These are phyloP conservation scores for Diplodus sargus DNA, from an alignment of 2,797 vertebrate species.

Conservation along the genomic window DNA sequence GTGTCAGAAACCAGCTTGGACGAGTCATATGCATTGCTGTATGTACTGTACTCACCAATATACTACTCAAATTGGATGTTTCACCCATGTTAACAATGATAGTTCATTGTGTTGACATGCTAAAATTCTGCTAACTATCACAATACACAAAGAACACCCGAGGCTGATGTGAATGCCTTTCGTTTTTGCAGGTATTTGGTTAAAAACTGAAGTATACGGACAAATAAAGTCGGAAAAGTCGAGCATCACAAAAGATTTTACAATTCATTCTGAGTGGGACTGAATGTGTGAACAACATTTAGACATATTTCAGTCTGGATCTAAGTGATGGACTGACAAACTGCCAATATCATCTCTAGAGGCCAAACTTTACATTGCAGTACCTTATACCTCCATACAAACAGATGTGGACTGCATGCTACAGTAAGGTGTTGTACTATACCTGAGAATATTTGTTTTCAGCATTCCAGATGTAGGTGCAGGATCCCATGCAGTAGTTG, in stretches of 20 bases:
- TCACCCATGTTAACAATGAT: neutral
- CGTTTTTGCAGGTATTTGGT: neutral
- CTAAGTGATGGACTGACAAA: neutral
- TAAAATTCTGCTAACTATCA: neutral
- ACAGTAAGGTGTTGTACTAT: constrained; percentile 20
- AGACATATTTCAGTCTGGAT: neutral
- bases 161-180: neutral
- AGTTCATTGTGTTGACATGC: neutral
- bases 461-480: constrained; percentile 93
- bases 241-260: no score
- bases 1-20: no score
- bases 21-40: no score
- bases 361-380: neutral
- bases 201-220: no score
- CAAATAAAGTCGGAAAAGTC: neutral
- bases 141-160: neutral
- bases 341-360: no score
- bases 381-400: neutral
- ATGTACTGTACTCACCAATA: no score
- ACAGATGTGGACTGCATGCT: neutral
- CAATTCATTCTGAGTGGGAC: neutral
- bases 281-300: neutral
- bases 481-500: constrained; percentile 95
- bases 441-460: constrained; percentile 96
- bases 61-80: no score